Conservation (phyloP, 2,113 vertebrate genomes). For the Anguilla rostrata region DNA sequence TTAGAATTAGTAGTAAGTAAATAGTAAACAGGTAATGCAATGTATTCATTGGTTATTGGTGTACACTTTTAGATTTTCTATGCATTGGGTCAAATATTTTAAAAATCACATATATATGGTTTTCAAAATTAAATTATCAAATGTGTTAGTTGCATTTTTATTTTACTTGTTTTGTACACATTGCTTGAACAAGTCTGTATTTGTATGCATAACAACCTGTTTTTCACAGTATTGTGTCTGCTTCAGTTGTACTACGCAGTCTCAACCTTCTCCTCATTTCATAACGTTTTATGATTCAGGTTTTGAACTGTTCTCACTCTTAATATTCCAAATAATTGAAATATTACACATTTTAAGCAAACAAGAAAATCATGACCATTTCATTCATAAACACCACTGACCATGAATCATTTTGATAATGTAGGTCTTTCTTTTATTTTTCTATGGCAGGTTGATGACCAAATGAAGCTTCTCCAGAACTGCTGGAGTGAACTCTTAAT, state of each 20-base stretch:
- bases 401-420: neutral
- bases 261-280: neutral
- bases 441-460: slow-evolving; percentile 87
- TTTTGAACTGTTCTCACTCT: neutral
- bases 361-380: neutral
- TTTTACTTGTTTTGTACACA: too few species aligned
- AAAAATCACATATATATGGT: neutral
- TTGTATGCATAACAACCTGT: too few species aligned
- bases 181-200: too few species aligned
- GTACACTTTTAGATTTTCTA: neutral
- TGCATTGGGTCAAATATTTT: too few species aligned
- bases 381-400: neutral
- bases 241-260: too few species aligned
- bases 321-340: neutral
- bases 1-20: neutral
- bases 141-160: too few species aligned
- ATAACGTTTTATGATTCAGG: neutral
- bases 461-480: slow-evolving; percentile 99
- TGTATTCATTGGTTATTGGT: neutral
- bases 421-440: slow-evolving; percentile 31
- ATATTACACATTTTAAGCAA: neutral
- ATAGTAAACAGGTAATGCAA: neutral
- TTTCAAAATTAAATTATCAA: neutral
- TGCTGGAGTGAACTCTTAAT: slow-evolving; percentile 98
- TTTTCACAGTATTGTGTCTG: too few species aligned